phyloP scores from a whole-genome alignment of 2,888 invertebrate species.

The Cataglyphis altisquamis region DNA sequence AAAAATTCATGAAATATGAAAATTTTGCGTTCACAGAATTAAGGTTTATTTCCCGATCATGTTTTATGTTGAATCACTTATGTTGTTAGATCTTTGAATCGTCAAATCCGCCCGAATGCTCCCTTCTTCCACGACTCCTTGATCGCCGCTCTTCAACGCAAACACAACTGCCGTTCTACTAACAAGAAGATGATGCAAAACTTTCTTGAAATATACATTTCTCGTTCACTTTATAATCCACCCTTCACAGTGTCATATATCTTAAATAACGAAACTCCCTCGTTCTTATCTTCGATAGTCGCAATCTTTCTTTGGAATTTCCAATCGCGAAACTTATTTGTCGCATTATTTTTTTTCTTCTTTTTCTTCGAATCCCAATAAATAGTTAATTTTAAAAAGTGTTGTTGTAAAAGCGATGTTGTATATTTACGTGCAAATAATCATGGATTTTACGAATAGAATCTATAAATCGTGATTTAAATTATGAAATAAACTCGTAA shows the following conservation, averaged over 20 bases:
- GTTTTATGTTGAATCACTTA: background rate
- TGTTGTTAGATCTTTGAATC: background rate
- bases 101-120: slow-evolving; percentile 14
- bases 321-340: background rate
- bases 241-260: slow-evolving; percentile 4
- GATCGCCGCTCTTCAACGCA: slow-evolving; percentile 33
- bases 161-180: slow-evolving; percentile 49
- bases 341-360: background rate
- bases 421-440: background rate
- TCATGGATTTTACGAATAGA: background rate
- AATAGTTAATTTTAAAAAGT: background rate
- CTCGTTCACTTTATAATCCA: slow-evolving; percentile 34
- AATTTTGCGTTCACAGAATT: background rate
- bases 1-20: background rate
- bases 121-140: slow-evolving; percentile 42
- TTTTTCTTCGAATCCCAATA: background rate
- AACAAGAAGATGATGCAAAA: slow-evolving; percentile 54
- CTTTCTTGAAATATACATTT: slow-evolving; percentile 33
- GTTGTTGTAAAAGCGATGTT: slow-evolving; percentile 5
- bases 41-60: background rate
- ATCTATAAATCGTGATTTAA: background rate
- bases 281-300: background rate
- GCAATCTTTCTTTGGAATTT: background rate
- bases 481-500: background rate
- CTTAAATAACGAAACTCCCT: slow-evolving; percentile 29